These are phyloP conservation scores for Scrobipalpa costella DNA, from an alignment of 2,888 invertebrate genomes.

Conservation along the genomic window DNA sequence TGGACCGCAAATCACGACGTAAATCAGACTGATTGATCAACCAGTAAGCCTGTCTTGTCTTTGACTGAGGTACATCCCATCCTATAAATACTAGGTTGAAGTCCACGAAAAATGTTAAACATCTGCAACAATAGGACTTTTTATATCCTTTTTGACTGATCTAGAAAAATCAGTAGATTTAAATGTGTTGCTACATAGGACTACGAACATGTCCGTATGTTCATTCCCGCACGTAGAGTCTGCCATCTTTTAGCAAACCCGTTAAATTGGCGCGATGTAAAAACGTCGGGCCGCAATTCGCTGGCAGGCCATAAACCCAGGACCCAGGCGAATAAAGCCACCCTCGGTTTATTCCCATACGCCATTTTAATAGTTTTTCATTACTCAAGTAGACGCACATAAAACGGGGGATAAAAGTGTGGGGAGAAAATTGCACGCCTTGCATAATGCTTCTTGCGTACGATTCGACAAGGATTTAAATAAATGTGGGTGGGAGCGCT, in stretches of 20 bases:
- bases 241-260: constrained; percentile 65
- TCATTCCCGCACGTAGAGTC: constrained; percentile 38
- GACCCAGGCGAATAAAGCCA: constrained; percentile 53
- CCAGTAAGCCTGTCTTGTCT: too few species aligned
- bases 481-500: too few species aligned
- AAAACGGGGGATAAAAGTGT: constrained; percentile 70
- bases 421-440: constrained; percentile 75
- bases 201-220: not conserved
- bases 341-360: constrained; percentile 72
- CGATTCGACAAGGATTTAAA: constrained; percentile 28
- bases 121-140: too few species aligned
- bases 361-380: constrained; percentile 78
- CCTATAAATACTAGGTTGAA: too few species aligned
- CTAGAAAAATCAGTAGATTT: too few species aligned
- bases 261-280: constrained; percentile 71
- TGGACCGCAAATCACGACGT: too few species aligned
- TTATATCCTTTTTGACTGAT: too few species aligned
- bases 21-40: too few species aligned
- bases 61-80: too few species aligned
- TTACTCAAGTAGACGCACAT: constrained; percentile 77
- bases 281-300: constrained; percentile 69
- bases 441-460: constrained; percentile 67
- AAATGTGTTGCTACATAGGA: not conserved
- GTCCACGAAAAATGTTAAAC: too few species aligned
- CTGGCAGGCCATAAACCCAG: constrained; percentile 66